Percentiles rank a stretch among this genome's conserved stretches.
These are phyloP conservation scores for Psilanteris sp. DNA, from an alignment of 1,140 invertebrate species.

Conservation along the genomic window DNA sequence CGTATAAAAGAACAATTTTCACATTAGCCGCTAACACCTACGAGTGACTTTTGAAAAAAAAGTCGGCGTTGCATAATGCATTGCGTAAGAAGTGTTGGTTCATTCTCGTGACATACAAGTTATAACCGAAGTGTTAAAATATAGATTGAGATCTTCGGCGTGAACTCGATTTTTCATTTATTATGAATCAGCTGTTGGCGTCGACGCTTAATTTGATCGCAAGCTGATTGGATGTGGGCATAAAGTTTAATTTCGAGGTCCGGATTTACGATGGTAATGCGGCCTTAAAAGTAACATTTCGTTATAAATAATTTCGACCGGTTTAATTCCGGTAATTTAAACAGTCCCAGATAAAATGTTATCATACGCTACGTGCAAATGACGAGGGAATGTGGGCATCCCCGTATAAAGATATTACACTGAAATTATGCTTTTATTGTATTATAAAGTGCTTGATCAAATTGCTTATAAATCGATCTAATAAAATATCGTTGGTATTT, in stretches of 20 bases:
- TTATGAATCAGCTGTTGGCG: constrained; percentile 38
- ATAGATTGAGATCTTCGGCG: constrained; percentile 46
- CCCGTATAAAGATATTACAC: too few relatives aligned
- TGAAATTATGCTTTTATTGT: too few relatives aligned
- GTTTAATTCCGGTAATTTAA: too few relatives aligned
- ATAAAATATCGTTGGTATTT: too few relatives aligned
- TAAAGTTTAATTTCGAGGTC: constrained; percentile 20
- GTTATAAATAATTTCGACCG: neutral
- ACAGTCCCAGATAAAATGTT: too few relatives aligned
- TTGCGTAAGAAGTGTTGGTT: constrained; percentile 38
- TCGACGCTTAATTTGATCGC: constrained; percentile 42
- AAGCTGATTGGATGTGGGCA: constrained; percentile 36
- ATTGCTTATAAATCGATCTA: too few relatives aligned
- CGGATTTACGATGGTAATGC: constrained; percentile 11
- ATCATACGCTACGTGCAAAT: too few relatives aligned
- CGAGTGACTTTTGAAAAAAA: constrained; percentile 34
- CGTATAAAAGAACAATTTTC: constrained; percentile 49
- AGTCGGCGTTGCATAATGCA: constrained; percentile 35
- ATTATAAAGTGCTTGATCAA: too few relatives aligned
- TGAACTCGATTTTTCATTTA: constrained; percentile 50
- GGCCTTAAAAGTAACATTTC: neutral
- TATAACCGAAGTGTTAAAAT: constrained; percentile 42
- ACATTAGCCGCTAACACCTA: constrained; percentile 40
- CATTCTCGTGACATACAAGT: constrained; percentile 37
- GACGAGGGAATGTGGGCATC: too few relatives aligned